These are phyloP conservation scores for Campoplex nolae DNA, from an alignment of 2,888 invertebrate genomes.

Conservation along the genomic window DNA sequence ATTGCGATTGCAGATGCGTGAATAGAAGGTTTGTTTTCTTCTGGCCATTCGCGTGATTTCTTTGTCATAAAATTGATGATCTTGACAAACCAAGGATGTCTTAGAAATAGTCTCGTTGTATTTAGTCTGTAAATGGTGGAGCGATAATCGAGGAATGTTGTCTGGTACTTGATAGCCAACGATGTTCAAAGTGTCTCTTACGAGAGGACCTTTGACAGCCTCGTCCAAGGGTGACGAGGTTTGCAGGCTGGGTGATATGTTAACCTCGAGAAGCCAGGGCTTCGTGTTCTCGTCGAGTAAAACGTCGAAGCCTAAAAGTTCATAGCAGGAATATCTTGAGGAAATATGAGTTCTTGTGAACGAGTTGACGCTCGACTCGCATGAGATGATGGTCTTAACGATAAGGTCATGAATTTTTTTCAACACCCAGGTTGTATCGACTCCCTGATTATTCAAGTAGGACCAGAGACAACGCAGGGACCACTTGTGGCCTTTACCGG, in stretches of 20 bases:
- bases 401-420: slow-evolving; percentile 95
- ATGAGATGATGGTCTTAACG: slow-evolving; percentile 96
- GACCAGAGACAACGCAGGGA: slow-evolving; percentile 92
- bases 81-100: slow-evolving; percentile 72
- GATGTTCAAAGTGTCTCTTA: slow-evolving; percentile 95
- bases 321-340: slow-evolving; percentile 95
- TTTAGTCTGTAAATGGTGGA: slow-evolving; percentile 71
- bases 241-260: slow-evolving; percentile 95
- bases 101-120: slow-evolving; percentile 67
- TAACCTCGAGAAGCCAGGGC: slow-evolving; percentile 98
- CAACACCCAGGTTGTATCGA: slow-evolving; percentile 93
- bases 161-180: slow-evolving; percentile 93
- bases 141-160: slow-evolving; percentile 70
- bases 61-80: slow-evolving; percentile 73
- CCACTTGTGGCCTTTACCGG: slow-evolving; percentile 98
- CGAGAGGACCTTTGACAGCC: slow-evolving; percentile 96
- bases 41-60: slow-evolving; percentile 74
- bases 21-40: slow-evolving; percentile 76
- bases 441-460: slow-evolving; percentile 89
- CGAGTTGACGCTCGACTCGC: slow-evolving; percentile 91
- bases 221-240: slow-evolving; percentile 94
- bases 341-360: slow-evolving; percentile 90
- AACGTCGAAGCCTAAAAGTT: slow-evolving; percentile 98
- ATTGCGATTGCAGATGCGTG: slow-evolving; percentile 70
- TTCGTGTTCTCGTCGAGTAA: slow-evolving; percentile 95